Evolutionary conservation across 1,140 invertebrate species (phyloP), one percentile per base, ranked within the genome.

Genomic region (Galendromus occidentalis): DNA sequence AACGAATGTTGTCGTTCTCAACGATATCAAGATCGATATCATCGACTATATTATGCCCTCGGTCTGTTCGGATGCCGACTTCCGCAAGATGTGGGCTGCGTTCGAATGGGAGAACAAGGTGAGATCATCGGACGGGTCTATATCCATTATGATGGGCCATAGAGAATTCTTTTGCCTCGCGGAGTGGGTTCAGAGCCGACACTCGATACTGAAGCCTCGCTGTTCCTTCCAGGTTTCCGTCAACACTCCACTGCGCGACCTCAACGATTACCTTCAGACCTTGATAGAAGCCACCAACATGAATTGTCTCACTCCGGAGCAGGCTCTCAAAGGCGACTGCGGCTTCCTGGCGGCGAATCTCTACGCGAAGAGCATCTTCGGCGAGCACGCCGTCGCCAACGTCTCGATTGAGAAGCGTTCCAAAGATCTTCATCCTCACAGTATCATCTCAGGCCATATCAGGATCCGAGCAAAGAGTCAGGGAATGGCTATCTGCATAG

Each of bases 71-170:
- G 94, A 98, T 75, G 83, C 84, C 0, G 93, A 98, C 78, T 99
- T 98, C 79, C 77, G 95, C 17, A 85, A 89, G 76, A 99, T 99
- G 95, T 99, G 96, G 96, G 88, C 91, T 1, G 93, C 97, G 79
- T 99, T 99, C 79, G 96, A 99, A 78, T 99, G 96, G 96, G 96
- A 99, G 79, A 99, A 99, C 78, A 98, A 98, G 82, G 91, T 83
- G n/a, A n/a, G n/a, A n/a, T n/a, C n/a, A n/a, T n/a, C n/a, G n/a
- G n/a, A n/a, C n/a, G n/a, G n/a, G n/a, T n/a, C 9, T 66, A 14
- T 41, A 18, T 59, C 44, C 22, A 65, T 17, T 1, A 33, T 22
- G 42, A 67, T 68, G 33, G n/a, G n/a, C n/a, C n/a, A n/a, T n/a
- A n/a, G n/a, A n/a, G n/a, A n/a, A n/a, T n/a, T n/a, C n/a, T n/a